Percentiles rank a stretch among this genome's conserved stretches.
phyloP scores from a whole-genome alignment of 2,113 vertebrate species.

The Phoenicopterus ruber region DNA sequence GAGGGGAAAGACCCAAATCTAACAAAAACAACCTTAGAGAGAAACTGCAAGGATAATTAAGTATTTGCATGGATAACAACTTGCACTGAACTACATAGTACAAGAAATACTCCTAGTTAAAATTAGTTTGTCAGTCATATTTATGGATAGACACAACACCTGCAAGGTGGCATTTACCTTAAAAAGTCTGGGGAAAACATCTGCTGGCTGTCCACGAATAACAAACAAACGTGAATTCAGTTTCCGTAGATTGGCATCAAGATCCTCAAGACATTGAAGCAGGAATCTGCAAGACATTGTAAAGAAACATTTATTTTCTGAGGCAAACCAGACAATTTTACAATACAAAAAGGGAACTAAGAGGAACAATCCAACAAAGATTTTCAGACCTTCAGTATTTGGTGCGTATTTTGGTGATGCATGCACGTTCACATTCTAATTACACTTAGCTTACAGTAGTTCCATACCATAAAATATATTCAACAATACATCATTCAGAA shows the following conservation, averaged over 20 bases:
- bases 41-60: background rate
- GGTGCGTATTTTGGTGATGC: background rate
- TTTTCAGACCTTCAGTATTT: background rate
- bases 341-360: background rate
- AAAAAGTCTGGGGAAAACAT: constrained; percentile 94
- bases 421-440: background rate
- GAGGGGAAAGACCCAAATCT: background rate
- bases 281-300: constrained; percentile 80
- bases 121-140: background rate
- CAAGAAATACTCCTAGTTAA: background rate
- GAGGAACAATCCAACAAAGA: background rate
- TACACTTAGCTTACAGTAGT: background rate
- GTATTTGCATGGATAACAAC: background rate
- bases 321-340: background rate
- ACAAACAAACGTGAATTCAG: constrained; percentile 94
- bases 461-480: background rate
- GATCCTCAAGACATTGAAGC: constrained; percentile 92
- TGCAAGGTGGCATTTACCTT: constrained; percentile 76
- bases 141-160: background rate
- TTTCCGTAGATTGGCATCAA: constrained; percentile 91
- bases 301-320: background rate
- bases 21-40: background rate
- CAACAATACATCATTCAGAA: background rate
- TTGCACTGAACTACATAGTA: background rate
- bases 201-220: constrained; percentile 93